Base-by-base conservation (phyloP, 2,888 invertebrate genomes). In the Mesopsocus fuscifrons region DNA sequence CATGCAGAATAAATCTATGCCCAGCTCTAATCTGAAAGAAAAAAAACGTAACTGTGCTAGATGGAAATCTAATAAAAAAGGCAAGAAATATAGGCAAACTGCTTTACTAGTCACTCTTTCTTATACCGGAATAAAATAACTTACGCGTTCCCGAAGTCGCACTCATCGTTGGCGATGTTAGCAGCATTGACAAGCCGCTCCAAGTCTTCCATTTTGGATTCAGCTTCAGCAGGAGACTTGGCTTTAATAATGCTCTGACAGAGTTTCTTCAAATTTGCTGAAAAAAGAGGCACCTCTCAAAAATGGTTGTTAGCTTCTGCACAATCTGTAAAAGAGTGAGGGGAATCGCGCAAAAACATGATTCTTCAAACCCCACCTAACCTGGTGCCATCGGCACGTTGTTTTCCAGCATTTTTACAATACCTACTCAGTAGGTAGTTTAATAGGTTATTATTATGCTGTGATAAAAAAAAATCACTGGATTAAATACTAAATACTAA, bases 101-200 rank as follows among this genome's bases (percentile, higher is more conserved):
- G 9, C 9, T 11, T 30, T 11, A 30, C 9, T 9, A n/a, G 9
- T n/a, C 9, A 30, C 9, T 30, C n/a, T 30, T 30, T 30, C n/a
- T 30, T 9, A 30, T 30, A n/a, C 30, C 30, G 9, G 9, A 11
- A n/a, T 30, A n/a, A 30, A 11, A 30, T 30, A 11, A 26, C 18
- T 38, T 20, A 38, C 38, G 20, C 20, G 21, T 5, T 89, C 0
- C 92, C 95, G 62, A 89, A 94, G 59, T 95, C 94, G 56, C 83
- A 82, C 59, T 97, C 95, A 56, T 95, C 95, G 44, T 83, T 76
- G 0, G 94, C 95, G 58, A 88, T 87, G 58, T 75, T 82, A 4
- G 87, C 78, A 44, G 76, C 75, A 3, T 82, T 87, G 46, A 89
- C 72, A 2, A 88, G 64, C 44, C 85, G 82, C 52, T 88, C 83